A percentile compares a stretch with the other conserved stretches of the same genome.
Conservation (phyloP, 2,113 vertebrate genomes). For the Nothoprocta perdicaria region DNA sequence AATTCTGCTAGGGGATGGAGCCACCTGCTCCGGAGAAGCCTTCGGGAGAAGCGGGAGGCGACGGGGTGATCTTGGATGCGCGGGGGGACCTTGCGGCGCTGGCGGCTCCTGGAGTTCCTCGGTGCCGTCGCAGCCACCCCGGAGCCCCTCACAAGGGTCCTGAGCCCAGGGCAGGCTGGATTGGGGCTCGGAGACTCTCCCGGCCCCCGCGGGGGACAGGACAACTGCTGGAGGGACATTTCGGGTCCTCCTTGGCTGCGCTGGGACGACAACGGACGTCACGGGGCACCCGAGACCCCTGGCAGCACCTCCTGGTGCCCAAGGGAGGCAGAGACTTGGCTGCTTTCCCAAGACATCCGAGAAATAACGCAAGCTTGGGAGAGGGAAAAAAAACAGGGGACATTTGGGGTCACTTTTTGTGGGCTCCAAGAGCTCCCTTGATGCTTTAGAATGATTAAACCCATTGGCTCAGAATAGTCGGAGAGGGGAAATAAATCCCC, state of each 20-base stretch:
- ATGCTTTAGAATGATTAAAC: background rate
- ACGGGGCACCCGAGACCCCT: background rate
- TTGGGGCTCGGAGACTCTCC: too few species aligned
- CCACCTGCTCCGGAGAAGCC: background rate
- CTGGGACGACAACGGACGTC: background rate
- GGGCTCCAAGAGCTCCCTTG: background rate
- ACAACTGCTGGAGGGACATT: background rate
- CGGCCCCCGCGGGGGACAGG: background rate
- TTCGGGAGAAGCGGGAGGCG: background rate
- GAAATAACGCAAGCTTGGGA: too few species aligned
- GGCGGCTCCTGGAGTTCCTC: too few species aligned
- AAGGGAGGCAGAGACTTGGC: background rate
- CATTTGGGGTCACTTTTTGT: background rate
- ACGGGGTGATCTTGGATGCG: background rate
- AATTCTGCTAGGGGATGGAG: rapidly evolving
- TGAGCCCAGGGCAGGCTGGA: too few species aligned
- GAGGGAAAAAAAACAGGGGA: background rate
- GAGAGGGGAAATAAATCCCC: background rate
- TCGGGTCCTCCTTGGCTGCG: background rate
- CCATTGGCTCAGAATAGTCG: background rate
- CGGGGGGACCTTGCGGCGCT: background rate
- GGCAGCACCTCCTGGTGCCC: background rate
- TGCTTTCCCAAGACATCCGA: background rate
- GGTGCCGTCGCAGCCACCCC: too few species aligned
- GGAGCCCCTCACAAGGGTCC: too few species aligned